phyloP scores from a whole-genome alignment of 1,140 invertebrate species.

The Hylaeus volcanicus region DNA sequence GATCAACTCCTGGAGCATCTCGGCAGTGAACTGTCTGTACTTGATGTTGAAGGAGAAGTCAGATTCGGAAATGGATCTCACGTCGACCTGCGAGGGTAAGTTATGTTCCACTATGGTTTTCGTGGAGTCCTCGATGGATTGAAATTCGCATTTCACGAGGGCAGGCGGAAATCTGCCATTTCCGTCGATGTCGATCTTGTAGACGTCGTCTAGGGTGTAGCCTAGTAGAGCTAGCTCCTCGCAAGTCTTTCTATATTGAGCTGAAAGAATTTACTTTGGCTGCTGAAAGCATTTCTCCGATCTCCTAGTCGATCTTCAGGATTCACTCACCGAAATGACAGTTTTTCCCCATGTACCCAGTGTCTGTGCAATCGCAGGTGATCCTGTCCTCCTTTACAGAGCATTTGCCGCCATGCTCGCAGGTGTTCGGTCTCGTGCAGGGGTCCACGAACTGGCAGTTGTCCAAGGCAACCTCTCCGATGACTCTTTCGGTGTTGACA shows the following conservation, averaged over 20 bases:
- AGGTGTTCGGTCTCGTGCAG: slow-evolving; percentile 92
- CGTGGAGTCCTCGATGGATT: slow-evolving; percentile 90
- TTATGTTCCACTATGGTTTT: slow-evolving; percentile 96
- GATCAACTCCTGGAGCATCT: slow-evolving; percentile 94
- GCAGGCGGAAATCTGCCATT: slow-evolving; percentile 94
- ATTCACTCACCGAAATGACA: slow-evolving; percentile 90
- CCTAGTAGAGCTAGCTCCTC: slow-evolving; percentile 93
- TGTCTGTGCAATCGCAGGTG: slow-evolving; percentile 93
- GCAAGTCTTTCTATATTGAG: slow-evolving; percentile 93
- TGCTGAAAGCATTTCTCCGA: neutral
- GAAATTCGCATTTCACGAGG: slow-evolving; percentile 94
- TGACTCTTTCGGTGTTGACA: slow-evolving; percentile 89
- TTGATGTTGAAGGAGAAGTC: slow-evolving; percentile 92
- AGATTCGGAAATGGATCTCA: slow-evolving; percentile 86
- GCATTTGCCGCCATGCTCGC: slow-evolving; percentile 94
- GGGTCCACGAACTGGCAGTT: slow-evolving; percentile 95
- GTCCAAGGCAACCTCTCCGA: slow-evolving; percentile 93
- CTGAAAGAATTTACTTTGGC: slow-evolving; percentile 72
- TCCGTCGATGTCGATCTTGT: slow-evolving; percentile 95
- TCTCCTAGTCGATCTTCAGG: accelerated
- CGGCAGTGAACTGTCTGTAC: slow-evolving; percentile 92
- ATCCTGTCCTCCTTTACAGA: slow-evolving; percentile 92
- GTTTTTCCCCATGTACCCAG: slow-evolving; percentile 93
- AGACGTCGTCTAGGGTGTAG: slow-evolving; percentile 93
- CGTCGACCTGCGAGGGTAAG: slow-evolving; percentile 93